A percentile compares a stretch with the other conserved stretches of the same genome.
phyloP scores from a whole-genome alignment of 2,797 vertebrate genomes.

The Mormyrops attenuatus region DNA sequence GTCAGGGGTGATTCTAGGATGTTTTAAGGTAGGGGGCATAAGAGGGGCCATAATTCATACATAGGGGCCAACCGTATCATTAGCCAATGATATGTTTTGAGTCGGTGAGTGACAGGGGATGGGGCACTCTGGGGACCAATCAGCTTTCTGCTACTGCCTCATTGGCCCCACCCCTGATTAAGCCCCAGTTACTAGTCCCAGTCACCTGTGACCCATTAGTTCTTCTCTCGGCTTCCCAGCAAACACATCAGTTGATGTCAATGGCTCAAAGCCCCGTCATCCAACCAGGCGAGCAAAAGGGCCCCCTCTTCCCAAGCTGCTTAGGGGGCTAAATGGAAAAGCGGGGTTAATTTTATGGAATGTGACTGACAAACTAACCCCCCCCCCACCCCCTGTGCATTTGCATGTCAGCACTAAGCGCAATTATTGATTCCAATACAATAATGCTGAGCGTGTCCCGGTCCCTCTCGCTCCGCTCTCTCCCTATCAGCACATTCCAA shows the following conservation, averaged over 20 bases:
- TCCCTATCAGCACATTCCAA: conserved; percentile 79
- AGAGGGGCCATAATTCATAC: background rate
- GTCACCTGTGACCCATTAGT: conserved; percentile 2
- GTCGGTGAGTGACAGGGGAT: background rate
- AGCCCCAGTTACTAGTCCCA: background rate
- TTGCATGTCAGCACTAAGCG: conserved; percentile 83
- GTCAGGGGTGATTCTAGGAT: background rate
- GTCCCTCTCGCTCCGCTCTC: conserved; percentile 69
- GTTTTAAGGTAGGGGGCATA: background rate
- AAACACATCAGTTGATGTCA: background rate
- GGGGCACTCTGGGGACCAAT: background rate
- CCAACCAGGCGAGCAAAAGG: background rate
- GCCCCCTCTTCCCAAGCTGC: conserved; percentile 8
- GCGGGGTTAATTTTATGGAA: conserved; percentile 72
- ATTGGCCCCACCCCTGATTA: background rate
- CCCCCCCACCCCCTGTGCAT: conserved; percentile 50
- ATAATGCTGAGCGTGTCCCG: conserved; percentile 82
- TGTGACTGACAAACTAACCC: conserved; percentile 70
- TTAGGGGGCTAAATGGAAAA: conserved; percentile 73
- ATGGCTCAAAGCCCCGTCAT: background rate
- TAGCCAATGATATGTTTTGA: background rate
- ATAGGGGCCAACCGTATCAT: background rate
- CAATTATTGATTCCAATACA: conserved; percentile 89
- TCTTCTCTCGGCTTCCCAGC: background rate
- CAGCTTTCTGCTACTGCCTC: background rate